Conservation (phyloP, 2,113 vertebrate species). For the Dasyurus viverrinus region DNA sequence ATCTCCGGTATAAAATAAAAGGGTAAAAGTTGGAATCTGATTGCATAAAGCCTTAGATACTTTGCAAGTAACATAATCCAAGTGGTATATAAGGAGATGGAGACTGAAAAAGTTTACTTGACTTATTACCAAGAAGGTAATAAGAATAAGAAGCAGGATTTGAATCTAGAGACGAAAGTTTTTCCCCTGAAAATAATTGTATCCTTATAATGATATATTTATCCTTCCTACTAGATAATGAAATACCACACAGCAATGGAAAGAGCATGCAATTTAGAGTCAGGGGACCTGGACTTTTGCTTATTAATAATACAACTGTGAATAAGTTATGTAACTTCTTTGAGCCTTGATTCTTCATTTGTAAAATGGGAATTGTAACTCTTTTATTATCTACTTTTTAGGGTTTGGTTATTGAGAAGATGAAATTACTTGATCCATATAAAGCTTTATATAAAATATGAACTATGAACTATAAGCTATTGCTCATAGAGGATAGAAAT, state of each 20-base stretch:
- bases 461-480: not conserved
- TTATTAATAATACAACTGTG: not conserved
- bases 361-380: not conserved
- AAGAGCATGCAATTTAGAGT: not conserved
- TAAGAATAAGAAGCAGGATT: not conserved
- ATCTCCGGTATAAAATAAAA: not conserved
- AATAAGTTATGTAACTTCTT: not conserved
- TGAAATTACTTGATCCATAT: not conserved
- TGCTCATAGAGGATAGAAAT: not conserved
- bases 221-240: not conserved
- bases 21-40: not conserved
- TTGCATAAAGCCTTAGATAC: not conserved
- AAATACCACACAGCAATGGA: not conserved
- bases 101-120: not conserved
- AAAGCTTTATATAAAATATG: not conserved
- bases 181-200: not conserved
- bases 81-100: not conserved
- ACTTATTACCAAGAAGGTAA: not conserved
- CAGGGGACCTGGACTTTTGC: not conserved
- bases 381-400: not conserved
- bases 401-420: not conserved
- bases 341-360: not conserved
- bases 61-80: not conserved
- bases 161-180: not conserved
- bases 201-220: not conserved